Base-by-base conservation (phyloP, 92 coral and sea anemone species). In the Chrysogorgia sp. region DNA sequence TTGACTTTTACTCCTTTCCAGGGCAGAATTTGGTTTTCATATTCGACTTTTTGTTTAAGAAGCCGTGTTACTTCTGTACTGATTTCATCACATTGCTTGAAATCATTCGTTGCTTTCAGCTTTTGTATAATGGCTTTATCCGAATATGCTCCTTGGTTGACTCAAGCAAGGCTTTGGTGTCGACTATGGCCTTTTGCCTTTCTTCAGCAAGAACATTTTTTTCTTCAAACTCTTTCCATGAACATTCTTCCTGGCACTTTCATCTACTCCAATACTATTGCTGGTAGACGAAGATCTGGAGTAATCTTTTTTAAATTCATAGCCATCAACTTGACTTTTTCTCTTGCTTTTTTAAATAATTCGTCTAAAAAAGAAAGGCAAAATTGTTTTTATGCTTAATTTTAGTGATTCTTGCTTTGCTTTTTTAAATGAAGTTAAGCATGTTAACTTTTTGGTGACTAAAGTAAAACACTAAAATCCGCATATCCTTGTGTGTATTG, bases 1-100 rank as follows among this genome's bases (percentile, higher is more conserved):
- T 48, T 55, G 85, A 81, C 62, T 81, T 81, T 43, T 67, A 3
- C 14, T 81, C 80, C 71, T 70, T 81, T n/a, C n/a, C n/a, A n/a
- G n/a, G n/a, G n/a, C n/a, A n/a, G n/a, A n/a, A 81, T 19, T 31
- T 71, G 81, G 19, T 58, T 81, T 23, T 66, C 47, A 22, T 37
- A 37, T 40, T 37, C 75, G 25, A 28, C 68, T 35, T 71, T 81
- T 32, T 81, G 80, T 81, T 61, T 81, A 1, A 59, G 8, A 13
- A 81, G 40, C n/a, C 61, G 55, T 33, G 80, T 81, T 35, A 81
- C 37, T 40, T 81, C 68, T 23, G 40, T 25, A 30, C 80, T 68
- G 15, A 81, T 67, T 2, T 71, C 81, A 68, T 71, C 63, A 24
- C 81, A 71, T 7, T 34, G 33, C 53, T 66, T 66, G 53, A 66